A percentile compares a stretch with the other conserved stretches of the same genome.
Conservation (phyloP, 1,140 invertebrate species). For the Brachionus angularis region DNA sequence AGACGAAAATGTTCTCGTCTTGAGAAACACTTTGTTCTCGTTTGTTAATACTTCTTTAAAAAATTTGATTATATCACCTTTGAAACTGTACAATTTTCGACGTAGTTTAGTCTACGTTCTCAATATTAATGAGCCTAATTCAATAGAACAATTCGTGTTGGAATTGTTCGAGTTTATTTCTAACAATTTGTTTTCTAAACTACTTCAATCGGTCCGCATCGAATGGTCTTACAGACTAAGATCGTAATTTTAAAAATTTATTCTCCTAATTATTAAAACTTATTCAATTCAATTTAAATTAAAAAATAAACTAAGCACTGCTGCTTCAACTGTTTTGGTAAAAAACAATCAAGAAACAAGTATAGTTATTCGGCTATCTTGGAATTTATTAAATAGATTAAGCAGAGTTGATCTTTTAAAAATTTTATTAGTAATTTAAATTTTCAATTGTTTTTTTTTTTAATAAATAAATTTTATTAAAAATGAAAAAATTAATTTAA, state of each 20-base stretch:
- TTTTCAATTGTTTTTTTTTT: neutral
- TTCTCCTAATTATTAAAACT: neutral
- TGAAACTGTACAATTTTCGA: neutral
- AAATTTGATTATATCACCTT: neutral
- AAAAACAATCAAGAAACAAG: neutral
- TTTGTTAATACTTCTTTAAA: conserved; percentile 2
- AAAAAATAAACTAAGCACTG: neutral
- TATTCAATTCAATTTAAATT: neutral
- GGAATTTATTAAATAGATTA: conserved; percentile 2
- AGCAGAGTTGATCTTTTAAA: conserved; percentile 17
- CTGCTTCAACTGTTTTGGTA: conserved; percentile 36
- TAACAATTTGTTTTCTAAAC: conserved; percentile 16
- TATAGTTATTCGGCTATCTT: conserved; percentile 26
- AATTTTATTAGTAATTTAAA: conserved; percentile 34
- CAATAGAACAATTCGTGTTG: neutral
- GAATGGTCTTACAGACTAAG: conserved; percentile 32
- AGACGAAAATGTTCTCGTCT: conserved; percentile 4
- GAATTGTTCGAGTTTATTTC: conserved; percentile 4
- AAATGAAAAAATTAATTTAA: neutral
- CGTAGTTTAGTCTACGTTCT: neutral
- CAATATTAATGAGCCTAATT: neutral
- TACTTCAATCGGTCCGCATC: conserved; percentile 1
- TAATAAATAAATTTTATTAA: neutral
- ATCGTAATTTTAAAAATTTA: conserved; percentile 11
- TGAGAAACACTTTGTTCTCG: conserved; percentile 3